Evolutionary conservation across 2,113 vertebrate genomes (phyloP).

Genomic region (Pangasianodon gigas): DNA sequence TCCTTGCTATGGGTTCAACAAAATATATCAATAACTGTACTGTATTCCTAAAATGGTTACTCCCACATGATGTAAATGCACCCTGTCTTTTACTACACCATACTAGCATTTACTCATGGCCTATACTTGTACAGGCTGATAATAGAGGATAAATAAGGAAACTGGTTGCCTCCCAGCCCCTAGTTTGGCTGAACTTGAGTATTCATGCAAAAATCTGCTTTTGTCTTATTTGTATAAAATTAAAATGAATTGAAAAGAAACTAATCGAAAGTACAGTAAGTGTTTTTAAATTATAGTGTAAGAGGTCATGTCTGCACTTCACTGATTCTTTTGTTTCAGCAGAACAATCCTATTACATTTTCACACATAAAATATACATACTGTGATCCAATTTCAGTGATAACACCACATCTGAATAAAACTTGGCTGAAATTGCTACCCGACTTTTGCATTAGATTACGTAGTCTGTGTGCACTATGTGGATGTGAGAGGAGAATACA

Average conservation of each 20-base stretch:
- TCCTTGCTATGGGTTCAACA: not conserved
- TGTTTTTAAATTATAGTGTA: not conserved
- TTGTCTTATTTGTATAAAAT: not conserved
- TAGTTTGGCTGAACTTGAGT: not conserved
- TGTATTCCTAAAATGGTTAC: not conserved
- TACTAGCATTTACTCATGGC: not conserved
- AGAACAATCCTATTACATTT: not conserved
- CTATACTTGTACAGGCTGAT: not conserved
- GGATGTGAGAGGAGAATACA: not conserved
- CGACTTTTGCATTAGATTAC: not conserved
- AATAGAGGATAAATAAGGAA: constrained; percentile 28
- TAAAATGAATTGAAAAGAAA: not conserved
- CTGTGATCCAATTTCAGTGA: not conserved
- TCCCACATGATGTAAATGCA: not conserved
- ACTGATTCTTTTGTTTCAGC: not conserved
- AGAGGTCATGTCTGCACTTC: not conserved
- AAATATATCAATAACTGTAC: not conserved
- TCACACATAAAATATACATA: not conserved
- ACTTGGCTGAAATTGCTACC: not conserved
- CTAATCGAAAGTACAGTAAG: not conserved
- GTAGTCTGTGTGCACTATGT: not conserved
- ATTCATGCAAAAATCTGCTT: not conserved
- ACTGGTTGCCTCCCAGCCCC: not conserved
- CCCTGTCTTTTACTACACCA: not conserved
- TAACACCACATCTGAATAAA: not conserved